phyloP scores from a whole-genome alignment of 2,797 vertebrate genomes.

The Balearica regulorum region DNA sequence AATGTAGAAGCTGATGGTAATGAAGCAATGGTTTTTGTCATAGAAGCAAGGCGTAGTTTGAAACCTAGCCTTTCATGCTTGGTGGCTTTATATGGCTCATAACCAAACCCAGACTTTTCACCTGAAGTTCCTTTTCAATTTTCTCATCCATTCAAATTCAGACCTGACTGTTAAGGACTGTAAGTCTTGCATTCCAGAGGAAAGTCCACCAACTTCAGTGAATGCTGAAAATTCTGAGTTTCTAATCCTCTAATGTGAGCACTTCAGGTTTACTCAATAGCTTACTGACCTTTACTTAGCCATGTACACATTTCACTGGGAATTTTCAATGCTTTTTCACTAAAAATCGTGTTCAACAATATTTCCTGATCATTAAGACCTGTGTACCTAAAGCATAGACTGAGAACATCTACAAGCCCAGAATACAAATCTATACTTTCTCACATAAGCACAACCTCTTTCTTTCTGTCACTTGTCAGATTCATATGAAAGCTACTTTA shows the following conservation, averaged over 20 bases:
- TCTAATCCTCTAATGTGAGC: constrained; percentile 55
- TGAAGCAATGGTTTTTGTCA: neutral
- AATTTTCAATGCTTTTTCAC: constrained; percentile 59
- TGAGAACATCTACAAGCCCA: neutral
- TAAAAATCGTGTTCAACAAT: constrained; percentile 66
- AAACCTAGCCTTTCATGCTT: neutral
- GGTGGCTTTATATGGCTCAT: neutral
- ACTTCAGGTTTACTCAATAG: constrained; percentile 55
- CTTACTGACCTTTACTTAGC: constrained; percentile 64
- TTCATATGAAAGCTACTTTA: neutral
- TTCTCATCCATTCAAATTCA: neutral
- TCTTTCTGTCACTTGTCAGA: neutral
- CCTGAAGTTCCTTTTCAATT: neutral
- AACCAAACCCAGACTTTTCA: neutral
- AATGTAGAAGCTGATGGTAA: neutral
- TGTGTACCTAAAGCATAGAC: constrained; percentile 49
- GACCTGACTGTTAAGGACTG: neutral
- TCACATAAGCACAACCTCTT: neutral
- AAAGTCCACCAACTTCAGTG: constrained; percentile 15
- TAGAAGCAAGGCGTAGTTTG: neutral
- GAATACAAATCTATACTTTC: constrained; percentile 44
- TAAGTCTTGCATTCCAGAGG: neutral
- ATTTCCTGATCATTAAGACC: constrained; percentile 59
- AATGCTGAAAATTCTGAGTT: constrained; percentile 42
- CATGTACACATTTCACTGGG: constrained; percentile 54